Evolutionary conservation across 2,113 vertebrate genomes (phyloP), one percentile per base, ranked within the genome.

Genomic region (Heterocephalus glaber): DNA sequence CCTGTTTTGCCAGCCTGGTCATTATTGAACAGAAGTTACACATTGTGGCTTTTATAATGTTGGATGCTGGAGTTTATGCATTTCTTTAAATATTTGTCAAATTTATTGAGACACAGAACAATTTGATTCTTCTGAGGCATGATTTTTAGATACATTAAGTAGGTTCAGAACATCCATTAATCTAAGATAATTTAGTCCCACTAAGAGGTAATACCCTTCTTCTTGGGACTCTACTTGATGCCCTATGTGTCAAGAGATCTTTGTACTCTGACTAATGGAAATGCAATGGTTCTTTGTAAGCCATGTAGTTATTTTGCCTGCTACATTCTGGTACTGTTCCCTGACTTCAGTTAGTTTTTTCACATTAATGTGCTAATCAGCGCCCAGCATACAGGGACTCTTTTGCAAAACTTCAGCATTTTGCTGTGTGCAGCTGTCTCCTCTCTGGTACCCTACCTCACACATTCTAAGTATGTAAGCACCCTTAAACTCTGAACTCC

Each of bases 11-110:
- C 92, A 92, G 20, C 17, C 60, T 95, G 66, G 28, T 60, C 49
- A 54, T 94, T 92, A 82, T 22, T 82, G 70, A 81, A 84, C 24
- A 35, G 38, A 86, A 63, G 13, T 65, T 49, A 72, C 13, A 86
- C 4, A 82, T 12, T 86, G 49, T 88, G 52, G 88, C 54, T 76
- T 90, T 92, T 81, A 92, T 2, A n/a, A 24, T 76, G 28, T 35
- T 81, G 72, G 47, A 41, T 85, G 24, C 83, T 52, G 5, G 74
- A 92, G 20, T 89, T 80, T 88, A 24, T n/a, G 26, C 38, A 41
- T 66, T 86, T 61, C n/a, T 92, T 91, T 84, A 95, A 70, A 85
- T 87, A 92, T 41, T 7, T 82, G 47, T 84, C 22, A 66, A 66
- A 41, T 92, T 92, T 68, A 22, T 91, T 94, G 56, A 90, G 87